These are phyloP conservation scores for Fukomys damarensis DNA, from an alignment of 2,113 vertebrate genomes.

Conservation along the genomic window DNA sequence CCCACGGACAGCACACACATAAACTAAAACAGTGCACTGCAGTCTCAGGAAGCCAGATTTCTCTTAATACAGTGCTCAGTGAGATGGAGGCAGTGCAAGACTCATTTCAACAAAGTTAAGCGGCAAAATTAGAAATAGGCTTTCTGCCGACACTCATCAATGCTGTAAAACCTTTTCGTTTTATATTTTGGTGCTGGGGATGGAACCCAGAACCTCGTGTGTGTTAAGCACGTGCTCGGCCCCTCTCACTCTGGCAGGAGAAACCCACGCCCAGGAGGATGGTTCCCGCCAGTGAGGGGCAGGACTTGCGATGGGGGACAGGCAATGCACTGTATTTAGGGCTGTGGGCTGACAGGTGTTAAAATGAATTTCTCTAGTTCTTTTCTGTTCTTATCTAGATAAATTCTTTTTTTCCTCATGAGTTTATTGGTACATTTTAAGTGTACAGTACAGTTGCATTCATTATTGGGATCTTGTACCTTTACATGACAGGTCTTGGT, in stretches of 20 bases:
- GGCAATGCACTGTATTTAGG: neutral
- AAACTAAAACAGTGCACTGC: neutral
- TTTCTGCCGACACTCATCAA: neutral
- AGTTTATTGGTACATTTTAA: no score
- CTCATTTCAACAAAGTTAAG: neutral
- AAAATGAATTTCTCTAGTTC: neutral
- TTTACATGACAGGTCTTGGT: no score
- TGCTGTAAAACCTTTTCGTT: neutral
- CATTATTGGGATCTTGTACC: no score
- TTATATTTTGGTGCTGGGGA: neutral
- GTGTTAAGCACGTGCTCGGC: neutral
- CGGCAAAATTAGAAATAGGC: neutral
- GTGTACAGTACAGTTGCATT: no score
- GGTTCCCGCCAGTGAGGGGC: neutral
- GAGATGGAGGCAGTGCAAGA: neutral
- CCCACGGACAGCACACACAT: fast-evolving
- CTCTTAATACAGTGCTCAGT: neutral
- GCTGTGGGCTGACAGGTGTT: neutral
- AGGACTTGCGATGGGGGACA: neutral
- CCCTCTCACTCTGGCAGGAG: neutral
- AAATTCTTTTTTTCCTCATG: no score
- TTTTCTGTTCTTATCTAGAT: neutral
- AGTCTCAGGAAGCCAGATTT: neutral
- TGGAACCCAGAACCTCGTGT: neutral
- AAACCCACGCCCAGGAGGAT: neutral